Percentiles rank a stretch among this genome's conserved stretches.
phyloP scores from a whole-genome alignment of 2,797 vertebrate species.

The Epinephelus malabaricus region DNA sequence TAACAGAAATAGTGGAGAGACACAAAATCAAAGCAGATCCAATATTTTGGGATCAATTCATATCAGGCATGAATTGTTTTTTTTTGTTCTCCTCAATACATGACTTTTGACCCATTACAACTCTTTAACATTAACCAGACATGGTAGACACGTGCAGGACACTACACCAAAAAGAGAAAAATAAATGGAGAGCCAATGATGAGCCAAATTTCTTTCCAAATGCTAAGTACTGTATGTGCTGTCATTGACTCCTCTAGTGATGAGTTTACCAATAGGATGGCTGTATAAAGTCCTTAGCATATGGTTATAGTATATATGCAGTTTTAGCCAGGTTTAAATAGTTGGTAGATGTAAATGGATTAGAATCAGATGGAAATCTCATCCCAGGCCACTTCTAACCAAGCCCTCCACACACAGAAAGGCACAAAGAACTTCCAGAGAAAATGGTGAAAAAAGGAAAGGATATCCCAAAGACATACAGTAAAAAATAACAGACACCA shows the following conservation, averaged over 20 bases:
- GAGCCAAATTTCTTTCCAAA: conserved; percentile 55
- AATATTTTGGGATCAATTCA: conserved; percentile 88
- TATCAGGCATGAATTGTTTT: conserved; percentile 79
- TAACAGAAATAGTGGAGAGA: conserved; percentile 99
- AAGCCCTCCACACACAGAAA: conserved; percentile 78
- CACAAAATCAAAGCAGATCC: conserved; percentile 97
- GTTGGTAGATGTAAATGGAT: conserved; percentile 62
- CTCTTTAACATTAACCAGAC: conserved; percentile 77
- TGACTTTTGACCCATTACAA: conserved; percentile 74
- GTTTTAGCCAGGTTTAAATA: conserved; percentile 55
- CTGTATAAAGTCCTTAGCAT: conserved; percentile 33
- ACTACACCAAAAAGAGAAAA: conserved; percentile 76
- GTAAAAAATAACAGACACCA: conserved; percentile 56
- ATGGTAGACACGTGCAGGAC: conserved; percentile 82
- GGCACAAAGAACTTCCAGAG: conserved; percentile 66
- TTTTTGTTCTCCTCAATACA: conserved; percentile 75
- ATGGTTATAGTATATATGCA: conserved; percentile 45
- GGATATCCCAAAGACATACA: conserved; percentile 66
- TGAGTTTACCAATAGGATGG: conserved; percentile 38
- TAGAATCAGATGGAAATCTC: conserved; percentile 68
- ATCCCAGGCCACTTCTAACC: conserved; percentile 77
- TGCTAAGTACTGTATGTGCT: conserved; percentile 25
- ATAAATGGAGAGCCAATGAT: conserved; percentile 67
- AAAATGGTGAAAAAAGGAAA: conserved; percentile 73
- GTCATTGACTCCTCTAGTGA: conserved; percentile 29